phyloP scores from a whole-genome alignment of 2,797 vertebrate species.

The Melanotaenia pygmaea region DNA sequence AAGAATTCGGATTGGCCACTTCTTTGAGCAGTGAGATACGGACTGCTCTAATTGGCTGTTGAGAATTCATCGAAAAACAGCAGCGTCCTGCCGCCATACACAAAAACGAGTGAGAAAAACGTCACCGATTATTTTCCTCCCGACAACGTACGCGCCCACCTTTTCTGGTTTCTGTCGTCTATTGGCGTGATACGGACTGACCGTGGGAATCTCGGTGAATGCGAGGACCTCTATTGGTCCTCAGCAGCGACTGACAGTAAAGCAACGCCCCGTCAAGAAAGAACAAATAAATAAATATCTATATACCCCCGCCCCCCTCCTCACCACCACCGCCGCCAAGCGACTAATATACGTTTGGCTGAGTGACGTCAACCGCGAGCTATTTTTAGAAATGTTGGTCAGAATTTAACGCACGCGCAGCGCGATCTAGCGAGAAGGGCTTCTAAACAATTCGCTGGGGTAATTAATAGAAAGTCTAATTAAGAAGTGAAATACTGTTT shows the following conservation, averaged over 20 bases:
- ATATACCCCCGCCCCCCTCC: background rate
- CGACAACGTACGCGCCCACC: slow-evolving; percentile 50
- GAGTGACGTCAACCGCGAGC: slow-evolving; percentile 77
- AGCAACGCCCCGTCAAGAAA: slow-evolving; percentile 17
- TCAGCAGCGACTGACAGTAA: slow-evolving; percentile 47
- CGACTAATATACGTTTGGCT: slow-evolving; percentile 73
- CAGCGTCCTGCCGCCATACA: slow-evolving; percentile 34
- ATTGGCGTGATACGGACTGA: slow-evolving; percentile 56
- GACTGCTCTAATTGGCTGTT: slow-evolving; percentile 56
- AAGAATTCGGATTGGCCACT: slow-evolving; percentile 57
- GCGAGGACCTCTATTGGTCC: slow-evolving; percentile 61
- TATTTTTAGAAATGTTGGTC: slow-evolving; percentile 84
- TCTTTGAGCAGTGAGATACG: background rate
- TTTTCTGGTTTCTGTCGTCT: slow-evolving; percentile 23
- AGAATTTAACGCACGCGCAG: slow-evolving; percentile 71
- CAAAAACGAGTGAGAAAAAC: slow-evolving; percentile 45
- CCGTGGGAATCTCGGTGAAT: slow-evolving; percentile 61
- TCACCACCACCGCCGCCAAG: slow-evolving; percentile 40
- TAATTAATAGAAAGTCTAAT: slow-evolving; percentile 28
- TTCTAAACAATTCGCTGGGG: slow-evolving; percentile 56
- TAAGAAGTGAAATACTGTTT: slow-evolving; percentile 11
- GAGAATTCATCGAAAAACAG: slow-evolving; percentile 44
- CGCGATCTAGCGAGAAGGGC: slow-evolving; percentile 59
- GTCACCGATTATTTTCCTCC: slow-evolving; percentile 74
- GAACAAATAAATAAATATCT: slow-evolving; percentile 10